Conservation (phyloP, 1,140 invertebrate genomes). For the Amphibalanus amphitrite region DNA sequence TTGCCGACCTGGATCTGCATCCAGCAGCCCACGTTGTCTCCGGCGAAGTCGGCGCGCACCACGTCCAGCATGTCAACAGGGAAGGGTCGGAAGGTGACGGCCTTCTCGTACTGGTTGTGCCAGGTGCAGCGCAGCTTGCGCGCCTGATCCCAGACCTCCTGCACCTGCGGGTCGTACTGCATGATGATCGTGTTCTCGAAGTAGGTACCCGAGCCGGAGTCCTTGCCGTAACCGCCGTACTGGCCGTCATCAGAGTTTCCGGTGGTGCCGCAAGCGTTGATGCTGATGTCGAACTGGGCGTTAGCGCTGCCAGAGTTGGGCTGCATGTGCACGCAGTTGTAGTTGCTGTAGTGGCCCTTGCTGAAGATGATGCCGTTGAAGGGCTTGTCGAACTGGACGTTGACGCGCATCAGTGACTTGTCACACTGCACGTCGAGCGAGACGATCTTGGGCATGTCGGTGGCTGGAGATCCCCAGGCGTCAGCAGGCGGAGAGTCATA, state of each 20-base stretch:
- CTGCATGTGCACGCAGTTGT: constrained; percentile 76
- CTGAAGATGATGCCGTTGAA: constrained; percentile 94
- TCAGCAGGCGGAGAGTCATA: constrained; percentile 37
- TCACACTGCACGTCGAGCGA: constrained; percentile 85
- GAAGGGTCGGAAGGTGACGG: constrained; percentile 83
- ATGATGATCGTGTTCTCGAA: constrained; percentile 90
- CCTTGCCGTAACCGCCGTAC: constrained; percentile 53
- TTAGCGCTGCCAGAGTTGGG: constrained; percentile 66
- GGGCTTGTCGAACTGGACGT: constrained; percentile 82
- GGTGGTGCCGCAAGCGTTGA: constrained; percentile 75
- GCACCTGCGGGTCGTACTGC: constrained; percentile 85
- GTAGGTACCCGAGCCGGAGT: constrained; percentile 72
- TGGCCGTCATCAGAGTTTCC: constrained; percentile 76
- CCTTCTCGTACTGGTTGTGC: constrained; percentile 91
- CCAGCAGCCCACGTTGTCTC: constrained; percentile 89
- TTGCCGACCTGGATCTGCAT: constrained; percentile 52
- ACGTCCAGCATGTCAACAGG: constrained; percentile 90
- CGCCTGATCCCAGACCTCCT: constrained; percentile 92
- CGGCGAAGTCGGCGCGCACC: constrained; percentile 78
- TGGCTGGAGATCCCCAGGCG: constrained; percentile 60
- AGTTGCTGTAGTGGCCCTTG: constrained; percentile 79
- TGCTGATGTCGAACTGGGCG: constrained; percentile 75
- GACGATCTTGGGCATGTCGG: constrained; percentile 77
- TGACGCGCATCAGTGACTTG: constrained; percentile 86
- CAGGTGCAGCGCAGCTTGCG: constrained; percentile 79